Base-by-base conservation (phyloP, 2,888 invertebrate species). In the Heliconius ethilla region DNA sequence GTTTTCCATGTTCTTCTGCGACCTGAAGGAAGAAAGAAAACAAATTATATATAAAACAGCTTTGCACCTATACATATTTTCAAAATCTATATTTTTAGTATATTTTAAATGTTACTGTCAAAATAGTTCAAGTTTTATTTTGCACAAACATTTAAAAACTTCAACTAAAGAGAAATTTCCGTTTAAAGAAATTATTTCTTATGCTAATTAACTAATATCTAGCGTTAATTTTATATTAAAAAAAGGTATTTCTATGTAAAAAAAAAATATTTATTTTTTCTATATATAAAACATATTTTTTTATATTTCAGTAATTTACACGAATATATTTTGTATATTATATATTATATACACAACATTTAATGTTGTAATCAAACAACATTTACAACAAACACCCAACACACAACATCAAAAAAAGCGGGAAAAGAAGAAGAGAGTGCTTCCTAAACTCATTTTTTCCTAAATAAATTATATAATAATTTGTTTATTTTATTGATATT, bases 1-100 rank as follows among this genome's bases (percentile, higher is more conserved):
- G 97, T 87, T 97, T 96, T 5, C 97, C 97, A 84, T 98, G 97
- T 88, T 98, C 98, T 86, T 98, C 98, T 0, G 98, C 98, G 84
- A 97, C 96, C 94, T 94, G 83, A 0, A 33, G 45, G 29, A 33
- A 33, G 33, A 88, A 87, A 29, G n/a, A n/a, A n/a, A 59, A 37
- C 1, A 37, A 27, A 66, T 37, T 18, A 22, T 11, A 40, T 9
- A 62, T 2, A 40, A 29, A 40, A 11, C 45, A 45, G 45, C 15
- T 15, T 5, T 4, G 5, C 45, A 15, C 15, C 15, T 15, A 45
- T 45, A 69, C 29, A 37, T 40, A 55, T 51, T 55, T 22, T 9
- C 18, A 5, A 55, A 18, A 22, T 55, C 2, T 7, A 22, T 55
- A 55, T 55, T 55, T 55, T 22, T 22, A 51, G 1, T 4, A 18